These are phyloP conservation scores for Aphrophora alni DNA, from an alignment of 2,888 invertebrate species.

Conservation along the genomic window DNA sequence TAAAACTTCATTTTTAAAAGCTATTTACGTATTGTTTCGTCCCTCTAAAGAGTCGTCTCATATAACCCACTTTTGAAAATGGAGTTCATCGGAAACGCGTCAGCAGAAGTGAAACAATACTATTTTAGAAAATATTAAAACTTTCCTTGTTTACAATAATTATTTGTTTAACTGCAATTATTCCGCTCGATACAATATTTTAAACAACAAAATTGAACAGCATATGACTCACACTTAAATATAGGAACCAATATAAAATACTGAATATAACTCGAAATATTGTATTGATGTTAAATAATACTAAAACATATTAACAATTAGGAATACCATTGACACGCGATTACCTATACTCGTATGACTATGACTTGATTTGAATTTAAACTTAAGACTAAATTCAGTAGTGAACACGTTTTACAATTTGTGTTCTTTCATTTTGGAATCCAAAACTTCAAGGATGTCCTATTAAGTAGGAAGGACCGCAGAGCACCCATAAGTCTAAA, in stretches of 20 bases:
- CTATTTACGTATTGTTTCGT: no score
- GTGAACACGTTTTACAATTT: not conserved
- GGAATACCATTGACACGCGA: not conserved
- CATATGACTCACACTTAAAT: not conserved
- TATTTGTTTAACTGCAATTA: no score
- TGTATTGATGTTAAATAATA: not conserved
- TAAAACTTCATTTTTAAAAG: no score
- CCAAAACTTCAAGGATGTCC: not conserved
- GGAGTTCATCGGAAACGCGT: no score
- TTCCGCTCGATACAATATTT: no score
- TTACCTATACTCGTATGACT: not conserved
- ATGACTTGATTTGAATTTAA: not conserved
- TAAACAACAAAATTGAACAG: not conserved
- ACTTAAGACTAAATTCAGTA: slow-evolving; percentile 4
- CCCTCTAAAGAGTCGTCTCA: no score
- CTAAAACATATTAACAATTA: not conserved
- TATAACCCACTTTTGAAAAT: no score
- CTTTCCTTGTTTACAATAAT: no score
- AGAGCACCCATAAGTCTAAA: not conserved
- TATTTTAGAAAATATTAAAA: no score
- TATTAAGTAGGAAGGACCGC: not conserved
- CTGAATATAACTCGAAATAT: not conserved
- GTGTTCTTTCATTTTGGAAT: not conserved
- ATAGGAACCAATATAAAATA: slow-evolving; percentile 1
- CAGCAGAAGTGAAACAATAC: no score